These are phyloP conservation scores for Indri indri DNA, from an alignment of 2,113 vertebrate species.

Conservation along the genomic window DNA sequence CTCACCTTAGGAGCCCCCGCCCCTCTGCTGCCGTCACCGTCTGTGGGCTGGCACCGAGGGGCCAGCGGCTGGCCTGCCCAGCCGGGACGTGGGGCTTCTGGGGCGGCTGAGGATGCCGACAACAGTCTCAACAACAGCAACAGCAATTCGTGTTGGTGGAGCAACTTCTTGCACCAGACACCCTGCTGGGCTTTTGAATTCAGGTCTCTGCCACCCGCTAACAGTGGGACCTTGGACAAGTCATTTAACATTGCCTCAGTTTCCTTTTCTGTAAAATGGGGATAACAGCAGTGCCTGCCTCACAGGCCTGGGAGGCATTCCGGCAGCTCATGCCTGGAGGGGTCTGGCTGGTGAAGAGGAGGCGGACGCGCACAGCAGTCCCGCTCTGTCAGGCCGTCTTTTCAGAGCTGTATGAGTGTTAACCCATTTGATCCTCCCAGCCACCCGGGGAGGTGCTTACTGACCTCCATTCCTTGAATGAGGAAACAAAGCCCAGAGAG, in stretches of 20 bases:
- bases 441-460: neutral
- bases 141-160: rapidly evolving
- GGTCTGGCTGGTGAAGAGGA: rapidly evolving
- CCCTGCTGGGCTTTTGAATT: neutral
- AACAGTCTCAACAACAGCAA: neutral
- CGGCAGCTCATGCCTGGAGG: neutral
- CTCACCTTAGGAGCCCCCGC: neutral
- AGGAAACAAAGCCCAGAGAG: neutral
- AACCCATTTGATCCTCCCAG: neutral
- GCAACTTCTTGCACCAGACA: neutral
- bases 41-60: rapidly evolving
- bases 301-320: neutral
- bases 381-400: neutral
- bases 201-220: neutral
- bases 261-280: neutral
- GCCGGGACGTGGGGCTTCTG: rapidly evolving
- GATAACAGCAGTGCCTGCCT: neutral
- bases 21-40: neutral
- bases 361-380: too few relatives aligned
- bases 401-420: neutral
- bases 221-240: neutral
- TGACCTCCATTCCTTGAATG: neutral
- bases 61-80: neutral
- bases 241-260: neutral
- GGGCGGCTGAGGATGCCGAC: neutral